A percentile compares a stretch with the other conserved stretches of the same genome.
These are phyloP conservation scores for Anadara kagoshimensis DNA, from an alignment of 1,140 invertebrate species.

Conservation along the genomic window DNA sequence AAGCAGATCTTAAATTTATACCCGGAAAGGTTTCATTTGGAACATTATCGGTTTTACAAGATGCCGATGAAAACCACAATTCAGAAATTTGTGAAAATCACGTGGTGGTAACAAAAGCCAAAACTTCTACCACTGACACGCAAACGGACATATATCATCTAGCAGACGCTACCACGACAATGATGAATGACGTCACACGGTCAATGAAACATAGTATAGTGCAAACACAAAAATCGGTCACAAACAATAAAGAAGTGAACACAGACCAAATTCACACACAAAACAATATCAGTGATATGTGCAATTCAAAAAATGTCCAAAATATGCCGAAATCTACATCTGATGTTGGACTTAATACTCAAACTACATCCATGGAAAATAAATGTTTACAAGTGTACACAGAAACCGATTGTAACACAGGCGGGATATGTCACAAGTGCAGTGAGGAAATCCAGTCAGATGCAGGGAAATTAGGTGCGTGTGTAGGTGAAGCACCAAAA, in stretches of 20 bases:
- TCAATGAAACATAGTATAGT: not conserved
- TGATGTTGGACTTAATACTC: too few relatives aligned
- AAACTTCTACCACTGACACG: conserved; percentile 6
- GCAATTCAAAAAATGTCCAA: not conserved
- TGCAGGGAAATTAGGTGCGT: conserved; percentile 15
- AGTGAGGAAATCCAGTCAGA: conserved; percentile 47
- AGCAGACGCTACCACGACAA: conserved; percentile 19
- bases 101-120: not conserved
- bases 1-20: conserved; percentile 54
- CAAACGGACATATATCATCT: conserved; percentile 19
- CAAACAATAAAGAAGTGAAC: conserved; percentile 2
- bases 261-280: not conserved
- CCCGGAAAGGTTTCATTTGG: conserved; percentile 63
- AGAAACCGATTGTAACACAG: conserved; percentile 19
- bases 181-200: conserved; percentile 15
- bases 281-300: not conserved
- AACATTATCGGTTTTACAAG: conserved; percentile 36
- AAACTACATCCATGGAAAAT: not conserved
- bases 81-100: not conserved
- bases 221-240: not conserved
- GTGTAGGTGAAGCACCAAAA: conserved; percentile 39
- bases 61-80: conserved; percentile 22
- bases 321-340: not conserved
- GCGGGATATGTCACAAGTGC: conserved; percentile 50
- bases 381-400: conserved; percentile 30